A percentile compares a stretch with the other conserved stretches of the same genome.
Evolutionary conservation across 2,888 invertebrate species (phyloP).

Genomic region (Aporophyla nigra): DNA sequence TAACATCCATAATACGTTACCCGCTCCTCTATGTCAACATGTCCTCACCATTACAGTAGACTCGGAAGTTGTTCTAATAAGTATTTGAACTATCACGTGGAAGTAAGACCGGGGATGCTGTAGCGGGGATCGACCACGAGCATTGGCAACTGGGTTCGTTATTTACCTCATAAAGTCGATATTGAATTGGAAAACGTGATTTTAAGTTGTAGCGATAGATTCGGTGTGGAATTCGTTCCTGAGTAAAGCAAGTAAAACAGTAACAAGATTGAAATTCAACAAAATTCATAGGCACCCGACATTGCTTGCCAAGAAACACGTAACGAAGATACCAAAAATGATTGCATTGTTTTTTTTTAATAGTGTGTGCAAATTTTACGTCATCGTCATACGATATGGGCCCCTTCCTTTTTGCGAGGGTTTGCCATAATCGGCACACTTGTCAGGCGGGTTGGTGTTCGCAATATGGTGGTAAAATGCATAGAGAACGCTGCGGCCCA

Average conservation of each 20-base stretch:
- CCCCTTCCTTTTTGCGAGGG: no score
- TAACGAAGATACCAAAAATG: not conserved
- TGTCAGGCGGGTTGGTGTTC: no score
- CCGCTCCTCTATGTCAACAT: constrained; percentile 26
- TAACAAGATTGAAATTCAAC: not conserved
- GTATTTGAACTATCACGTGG: constrained; percentile 75
- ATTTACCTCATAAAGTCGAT: constrained; percentile 15
- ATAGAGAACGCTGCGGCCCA: no score
- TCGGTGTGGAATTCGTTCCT: not conserved
- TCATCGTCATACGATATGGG: no score
- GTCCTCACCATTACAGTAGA: constrained; percentile 47
- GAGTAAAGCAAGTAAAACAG: not conserved
- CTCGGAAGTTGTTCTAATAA: constrained; percentile 73
- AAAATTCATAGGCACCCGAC: not conserved
- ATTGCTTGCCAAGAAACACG: not conserved
- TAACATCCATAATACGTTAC: no score
- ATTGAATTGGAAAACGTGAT: constrained; percentile 25
- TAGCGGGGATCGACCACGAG: constrained; percentile 3
- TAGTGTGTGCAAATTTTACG: not conserved
- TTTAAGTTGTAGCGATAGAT: not conserved
- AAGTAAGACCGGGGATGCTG: constrained; percentile 54
- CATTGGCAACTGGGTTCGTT: constrained; percentile 10
- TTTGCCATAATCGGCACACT: no score
- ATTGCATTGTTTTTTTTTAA: not conserved
- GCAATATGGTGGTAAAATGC: no score